Evolutionary conservation across 2,888 invertebrate genomes (phyloP).

Genomic region (Eupeodes luniger): DNA sequence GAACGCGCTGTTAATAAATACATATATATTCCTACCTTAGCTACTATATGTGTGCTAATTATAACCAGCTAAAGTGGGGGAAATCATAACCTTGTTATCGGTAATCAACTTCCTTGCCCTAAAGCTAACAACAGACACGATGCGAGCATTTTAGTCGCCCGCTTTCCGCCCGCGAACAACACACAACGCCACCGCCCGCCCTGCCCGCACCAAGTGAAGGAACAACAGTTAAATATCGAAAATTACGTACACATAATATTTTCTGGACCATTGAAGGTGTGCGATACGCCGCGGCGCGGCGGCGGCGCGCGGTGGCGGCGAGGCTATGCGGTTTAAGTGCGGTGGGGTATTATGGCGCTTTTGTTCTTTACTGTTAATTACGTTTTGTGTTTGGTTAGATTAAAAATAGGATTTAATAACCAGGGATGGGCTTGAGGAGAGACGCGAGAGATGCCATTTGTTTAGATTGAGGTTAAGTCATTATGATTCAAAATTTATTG

Average conservation of each 20-base stretch:
- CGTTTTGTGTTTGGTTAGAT: conserved; percentile 45
- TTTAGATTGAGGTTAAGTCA: conserved; percentile 28
- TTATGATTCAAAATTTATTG: conserved; percentile 61
- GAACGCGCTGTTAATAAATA: conserved; percentile 46
- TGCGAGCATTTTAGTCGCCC: not conserved
- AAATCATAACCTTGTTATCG: conserved; percentile 24
- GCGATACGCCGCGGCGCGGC: not conserved
- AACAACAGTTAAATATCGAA: conserved; percentile 59
- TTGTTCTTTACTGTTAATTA: conserved; percentile 65
- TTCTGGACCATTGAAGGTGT: conserved; percentile 38
- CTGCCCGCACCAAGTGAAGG: conserved; percentile 16
- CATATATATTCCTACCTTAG: not conserved
- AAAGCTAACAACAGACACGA: not conserved
- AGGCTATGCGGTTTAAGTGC: not conserved
- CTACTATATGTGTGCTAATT: not conserved
- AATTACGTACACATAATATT: conserved; percentile 21
- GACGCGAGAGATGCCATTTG: not conserved
- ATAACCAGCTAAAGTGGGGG: not conserved
- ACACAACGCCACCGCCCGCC: not conserved
- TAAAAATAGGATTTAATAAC: not conserved
- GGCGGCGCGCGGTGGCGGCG: too few species aligned
- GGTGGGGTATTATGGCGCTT: conserved; percentile 20
- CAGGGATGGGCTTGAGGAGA: not conserved
- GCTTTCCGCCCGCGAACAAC: not conserved
- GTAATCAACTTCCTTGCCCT: conserved; percentile 21